Percentiles rank a stretch among this genome's conserved stretches.
Conservation (phyloP, 2,113 vertebrate genomes). For the Lichenostomus cassidix region DNA sequence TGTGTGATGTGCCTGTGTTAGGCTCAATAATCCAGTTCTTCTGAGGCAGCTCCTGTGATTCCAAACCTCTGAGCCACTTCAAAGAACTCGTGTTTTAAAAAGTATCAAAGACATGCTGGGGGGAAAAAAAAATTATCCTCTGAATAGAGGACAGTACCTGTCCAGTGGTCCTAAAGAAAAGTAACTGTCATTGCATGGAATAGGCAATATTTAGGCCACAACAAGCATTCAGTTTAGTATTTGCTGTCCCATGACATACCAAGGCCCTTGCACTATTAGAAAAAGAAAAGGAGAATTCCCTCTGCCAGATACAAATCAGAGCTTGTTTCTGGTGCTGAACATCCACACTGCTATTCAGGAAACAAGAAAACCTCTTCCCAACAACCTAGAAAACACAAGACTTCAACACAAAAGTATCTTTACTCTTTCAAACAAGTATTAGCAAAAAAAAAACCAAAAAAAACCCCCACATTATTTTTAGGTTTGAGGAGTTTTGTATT, state of each 20-base stretch:
- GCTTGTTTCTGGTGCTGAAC: neutral
- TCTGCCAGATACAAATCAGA: neutral
- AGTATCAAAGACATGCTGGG: constrained; percentile 35
- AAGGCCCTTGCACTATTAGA: neutral
- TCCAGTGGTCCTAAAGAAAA: constrained; percentile 1
- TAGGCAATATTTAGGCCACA: constrained; percentile 35
- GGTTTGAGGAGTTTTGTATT: neutral
- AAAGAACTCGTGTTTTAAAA: constrained; percentile 47
- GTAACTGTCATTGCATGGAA: neutral
- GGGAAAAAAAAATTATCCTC: neutral
- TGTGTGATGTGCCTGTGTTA: neutral
- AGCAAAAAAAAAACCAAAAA: neutral
- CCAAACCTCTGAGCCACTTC: constrained; percentile 52
- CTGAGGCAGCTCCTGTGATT: constrained; percentile 17
- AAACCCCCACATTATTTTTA: neutral
- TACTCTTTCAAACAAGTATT: neutral
- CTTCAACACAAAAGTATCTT: neutral
- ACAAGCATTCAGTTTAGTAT: neutral
- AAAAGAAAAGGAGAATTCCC: neutral
- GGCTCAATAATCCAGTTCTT: constrained; percentile 39
- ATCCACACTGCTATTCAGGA: neutral
- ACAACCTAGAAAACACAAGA: neutral
- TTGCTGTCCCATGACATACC: neutral
- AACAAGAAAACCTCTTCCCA: neutral
- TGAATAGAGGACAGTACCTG: constrained; percentile 8